A percentile compares a stretch with the other conserved stretches of the same genome.
phyloP scores from a whole-genome alignment of 2,888 invertebrate species.

The Andricus quercusramuli region DNA sequence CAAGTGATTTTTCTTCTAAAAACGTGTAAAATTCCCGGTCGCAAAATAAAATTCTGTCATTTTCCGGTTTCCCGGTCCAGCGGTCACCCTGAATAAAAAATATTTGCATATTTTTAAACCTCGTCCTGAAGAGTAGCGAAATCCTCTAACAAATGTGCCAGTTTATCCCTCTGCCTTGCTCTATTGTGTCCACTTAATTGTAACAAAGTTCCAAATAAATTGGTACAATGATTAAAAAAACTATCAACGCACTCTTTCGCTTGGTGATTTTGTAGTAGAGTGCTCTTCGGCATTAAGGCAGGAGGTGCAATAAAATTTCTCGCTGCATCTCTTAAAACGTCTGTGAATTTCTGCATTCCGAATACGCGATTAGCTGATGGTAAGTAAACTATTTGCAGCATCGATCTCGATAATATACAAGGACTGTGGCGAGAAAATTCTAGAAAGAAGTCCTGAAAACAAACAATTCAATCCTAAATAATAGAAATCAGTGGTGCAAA shows the following conservation, averaged over 20 bases:
- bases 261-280: slow-evolving; percentile 84
- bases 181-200: slow-evolving; percentile 96
- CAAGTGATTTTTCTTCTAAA: too few relatives aligned
- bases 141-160: slow-evolving; percentile 93
- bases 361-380: slow-evolving; percentile 79
- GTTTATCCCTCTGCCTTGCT: slow-evolving; percentile 95
- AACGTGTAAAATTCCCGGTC: too few relatives aligned
- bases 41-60: too few relatives aligned
- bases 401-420: slow-evolving; percentile 94
- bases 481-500: too few relatives aligned
- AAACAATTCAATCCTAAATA: slow-evolving; percentile 46
- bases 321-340: slow-evolving; percentile 92
- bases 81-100: neutral
- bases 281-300: slow-evolving; percentile 87
- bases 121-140: slow-evolving; percentile 95
- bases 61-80: too few relatives aligned
- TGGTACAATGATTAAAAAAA: slow-evolving; percentile 91
- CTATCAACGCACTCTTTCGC: slow-evolving; percentile 93
- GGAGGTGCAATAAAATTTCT: slow-evolving; percentile 94
- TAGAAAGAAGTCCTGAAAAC: slow-evolving; percentile 91
- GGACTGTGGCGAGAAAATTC: slow-evolving; percentile 94
- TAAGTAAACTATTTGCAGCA: slow-evolving; percentile 90
- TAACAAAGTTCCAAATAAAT: slow-evolving; percentile 91
- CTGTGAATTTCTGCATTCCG: slow-evolving; percentile 84
- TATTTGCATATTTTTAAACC: slow-evolving; percentile 79